Evolutionary conservation across 2,113 vertebrate species (phyloP).

Genomic region (Rhadina sibilatrix): DNA sequence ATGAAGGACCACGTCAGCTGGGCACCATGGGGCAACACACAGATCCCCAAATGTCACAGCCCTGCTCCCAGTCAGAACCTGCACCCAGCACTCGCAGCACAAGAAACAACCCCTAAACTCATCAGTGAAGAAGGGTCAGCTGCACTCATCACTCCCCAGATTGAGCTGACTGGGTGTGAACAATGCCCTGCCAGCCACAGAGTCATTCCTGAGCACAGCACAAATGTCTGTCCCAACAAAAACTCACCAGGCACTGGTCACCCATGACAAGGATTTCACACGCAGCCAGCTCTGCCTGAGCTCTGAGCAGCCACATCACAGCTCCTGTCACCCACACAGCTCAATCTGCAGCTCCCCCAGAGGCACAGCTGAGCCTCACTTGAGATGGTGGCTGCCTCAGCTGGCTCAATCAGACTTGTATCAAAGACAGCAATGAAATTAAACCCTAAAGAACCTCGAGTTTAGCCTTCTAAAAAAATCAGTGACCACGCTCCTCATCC

Average conservation of each 20-base stretch:
- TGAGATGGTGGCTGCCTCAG: not conserved
- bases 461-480: not conserved
- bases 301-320: not conserved
- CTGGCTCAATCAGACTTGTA: not conserved
- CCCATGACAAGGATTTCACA: fast-evolving
- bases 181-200: fast-evolving
- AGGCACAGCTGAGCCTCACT: not conserved
- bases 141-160: fast-evolving
- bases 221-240: not conserved
- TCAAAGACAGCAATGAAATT: not conserved
- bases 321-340: not conserved
- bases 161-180: fast-evolving
- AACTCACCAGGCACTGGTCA: fast-evolving
- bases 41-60: fast-evolving
- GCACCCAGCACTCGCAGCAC: not conserved
- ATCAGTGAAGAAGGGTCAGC: too few relatives aligned
- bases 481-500: fast-evolving
- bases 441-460: not conserved
- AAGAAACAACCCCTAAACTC: fast-evolving
- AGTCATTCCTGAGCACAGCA: fast-evolving
- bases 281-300: fast-evolving
- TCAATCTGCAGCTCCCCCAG: not conserved
- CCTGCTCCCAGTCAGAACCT: not conserved
- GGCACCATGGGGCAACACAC: fast-evolving
- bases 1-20: not conserved